These are phyloP conservation scores for Nematopogon swammerdamellus DNA, from an alignment of 2,888 invertebrate genomes.

Conservation along the genomic window DNA sequence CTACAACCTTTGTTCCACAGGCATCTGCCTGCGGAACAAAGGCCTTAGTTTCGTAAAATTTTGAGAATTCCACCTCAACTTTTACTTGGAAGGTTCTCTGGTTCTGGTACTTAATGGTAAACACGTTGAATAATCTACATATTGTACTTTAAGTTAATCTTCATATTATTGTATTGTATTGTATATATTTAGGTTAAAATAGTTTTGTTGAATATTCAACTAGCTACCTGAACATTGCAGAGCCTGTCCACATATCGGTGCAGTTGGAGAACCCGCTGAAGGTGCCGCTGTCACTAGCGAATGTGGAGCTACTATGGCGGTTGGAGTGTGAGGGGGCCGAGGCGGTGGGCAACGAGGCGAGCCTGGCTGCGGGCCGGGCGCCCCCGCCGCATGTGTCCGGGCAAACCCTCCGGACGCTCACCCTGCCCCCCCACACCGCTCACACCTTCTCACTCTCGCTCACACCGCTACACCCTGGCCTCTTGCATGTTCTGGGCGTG, in stretches of 20 bases:
- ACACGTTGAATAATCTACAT: too few species aligned
- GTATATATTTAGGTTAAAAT: too few species aligned
- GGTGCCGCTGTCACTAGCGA: slow-evolving; percentile 65
- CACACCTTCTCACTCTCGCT: slow-evolving; percentile 67
- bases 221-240: too few species aligned
- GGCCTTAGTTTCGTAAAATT: too few species aligned
- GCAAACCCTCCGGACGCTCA: slow-evolving; percentile 51
- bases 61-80: too few species aligned
- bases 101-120: too few species aligned
- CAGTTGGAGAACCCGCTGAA: slow-evolving; percentile 74
- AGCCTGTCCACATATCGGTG: slow-evolving; percentile 77
- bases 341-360: slow-evolving; percentile 30
- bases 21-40: too few species aligned
- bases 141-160: too few species aligned
- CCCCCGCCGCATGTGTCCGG: slow-evolving; percentile 40
- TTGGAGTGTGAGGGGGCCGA: slow-evolving; percentile 35
- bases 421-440: slow-evolving; percentile 57
- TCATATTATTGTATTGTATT: too few species aligned
- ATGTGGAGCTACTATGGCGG: slow-evolving; percentile 71
- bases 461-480: slow-evolving; percentile 71
- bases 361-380: slow-evolving; percentile 25
- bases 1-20: too few species aligned
- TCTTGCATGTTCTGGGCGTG: slow-evolving; percentile 70
- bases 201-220: too few species aligned
- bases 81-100: too few species aligned